phyloP scores from a whole-genome alignment of 2,797 vertebrate genomes.

The Poeciliopsis turneri region DNA sequence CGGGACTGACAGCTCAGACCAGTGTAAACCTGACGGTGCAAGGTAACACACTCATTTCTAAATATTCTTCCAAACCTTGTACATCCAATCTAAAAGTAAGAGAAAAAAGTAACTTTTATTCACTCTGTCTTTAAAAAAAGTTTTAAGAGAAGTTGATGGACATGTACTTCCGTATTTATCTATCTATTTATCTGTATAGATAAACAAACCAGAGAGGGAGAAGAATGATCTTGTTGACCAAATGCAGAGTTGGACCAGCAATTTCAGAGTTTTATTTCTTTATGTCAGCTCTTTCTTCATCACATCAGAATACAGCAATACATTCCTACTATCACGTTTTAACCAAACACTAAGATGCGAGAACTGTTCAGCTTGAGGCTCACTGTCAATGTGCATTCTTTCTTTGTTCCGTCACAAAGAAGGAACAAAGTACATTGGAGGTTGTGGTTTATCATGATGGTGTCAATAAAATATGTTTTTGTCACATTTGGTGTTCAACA shows the following conservation, averaged over 20 bases:
- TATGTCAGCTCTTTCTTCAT: not conserved
- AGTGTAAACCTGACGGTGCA: slow-evolving; percentile 79
- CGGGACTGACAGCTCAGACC: slow-evolving; percentile 73
- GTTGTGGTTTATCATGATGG: not conserved
- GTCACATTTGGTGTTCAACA: not conserved
- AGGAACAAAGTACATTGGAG: not conserved
- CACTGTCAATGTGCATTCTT: not conserved
- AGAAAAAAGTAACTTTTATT: not conserved
- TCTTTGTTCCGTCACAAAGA: not conserved
- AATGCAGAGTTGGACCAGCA: not conserved
- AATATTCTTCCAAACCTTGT: not conserved
- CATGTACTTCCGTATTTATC: not conserved
- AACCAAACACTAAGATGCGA: not conserved
- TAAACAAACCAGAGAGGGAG: too few relatives aligned
- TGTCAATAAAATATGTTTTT: not conserved
- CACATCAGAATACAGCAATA: not conserved
- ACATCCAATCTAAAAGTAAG: not conserved
- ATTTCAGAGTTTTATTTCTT: not conserved
- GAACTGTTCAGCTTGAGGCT: not conserved
- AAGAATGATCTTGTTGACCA: not conserved
- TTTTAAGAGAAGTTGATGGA: not conserved
- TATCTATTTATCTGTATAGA: not conserved
- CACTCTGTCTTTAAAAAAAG: not conserved
- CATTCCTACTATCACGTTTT: not conserved
- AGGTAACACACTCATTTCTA: slow-evolving; percentile 73